Evolutionary conservation across 2,113 vertebrate genomes (phyloP).

Genomic region (Cardinalis cardinalis): DNA sequence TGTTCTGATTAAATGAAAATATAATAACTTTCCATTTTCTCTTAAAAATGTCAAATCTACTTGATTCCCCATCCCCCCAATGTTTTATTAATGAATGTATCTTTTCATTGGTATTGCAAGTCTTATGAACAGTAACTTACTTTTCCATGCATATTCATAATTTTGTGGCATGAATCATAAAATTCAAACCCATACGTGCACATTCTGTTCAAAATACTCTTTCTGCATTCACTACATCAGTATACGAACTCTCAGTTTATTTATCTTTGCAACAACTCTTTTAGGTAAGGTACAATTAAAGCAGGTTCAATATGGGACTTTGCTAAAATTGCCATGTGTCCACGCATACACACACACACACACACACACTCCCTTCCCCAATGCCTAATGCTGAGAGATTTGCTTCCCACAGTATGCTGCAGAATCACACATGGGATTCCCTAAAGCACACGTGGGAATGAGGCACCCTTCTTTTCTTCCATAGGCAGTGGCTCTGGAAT

Average conservation of each 20-base stretch:
- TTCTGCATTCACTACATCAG: neutral
- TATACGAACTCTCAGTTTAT: neutral
- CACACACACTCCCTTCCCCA: neutral
- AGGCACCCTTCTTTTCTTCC: conserved; percentile 12
- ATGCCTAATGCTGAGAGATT: neutral
- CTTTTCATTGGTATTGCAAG: conserved; percentile 1
- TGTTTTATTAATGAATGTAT: conserved; percentile 32
- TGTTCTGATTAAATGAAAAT: conserved; percentile 53
- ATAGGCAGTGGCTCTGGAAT: neutral
- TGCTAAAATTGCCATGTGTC: neutral
- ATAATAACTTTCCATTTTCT: conserved; percentile 13
- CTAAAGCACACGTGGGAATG: conserved; percentile 21
- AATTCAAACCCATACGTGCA: conserved; percentile 34
- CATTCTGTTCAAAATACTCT: conserved; percentile 49
- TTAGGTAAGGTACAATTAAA: neutral
- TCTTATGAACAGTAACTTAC: conserved; percentile 4
- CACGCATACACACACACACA: neutral
- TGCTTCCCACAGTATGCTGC: neutral
- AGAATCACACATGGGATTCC: conserved; percentile 27
- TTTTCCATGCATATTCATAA: conserved; percentile 56
- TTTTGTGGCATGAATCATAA: conserved; percentile 40
- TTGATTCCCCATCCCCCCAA: neutral
- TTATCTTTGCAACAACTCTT: neutral
- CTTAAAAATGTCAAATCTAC: neutral
- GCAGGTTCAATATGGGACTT: neutral